A percentile compares a stretch with the other conserved stretches of the same genome.
These are phyloP conservation scores for Lepilemur septentrionalis DNA, from an alignment of 2,797 vertebrate species.

Conservation along the genomic window DNA sequence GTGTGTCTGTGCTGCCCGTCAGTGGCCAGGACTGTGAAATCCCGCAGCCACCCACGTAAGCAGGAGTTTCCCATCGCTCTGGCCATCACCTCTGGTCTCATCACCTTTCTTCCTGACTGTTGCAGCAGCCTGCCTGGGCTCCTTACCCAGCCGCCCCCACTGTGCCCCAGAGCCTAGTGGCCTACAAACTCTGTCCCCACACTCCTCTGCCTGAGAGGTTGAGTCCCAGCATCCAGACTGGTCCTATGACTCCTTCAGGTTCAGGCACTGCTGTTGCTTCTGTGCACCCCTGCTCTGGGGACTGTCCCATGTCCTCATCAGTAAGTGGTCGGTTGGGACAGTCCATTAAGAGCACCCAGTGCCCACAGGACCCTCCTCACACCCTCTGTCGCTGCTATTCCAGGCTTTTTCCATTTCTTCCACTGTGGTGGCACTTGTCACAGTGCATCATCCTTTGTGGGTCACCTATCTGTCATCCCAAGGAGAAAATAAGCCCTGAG, in stretches of 20 bases:
- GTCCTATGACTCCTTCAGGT: background rate
- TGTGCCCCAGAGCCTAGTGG: background rate
- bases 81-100: background rate
- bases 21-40: background rate
- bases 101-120: background rate
- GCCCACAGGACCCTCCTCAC: background rate
- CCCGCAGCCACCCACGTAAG: background rate
- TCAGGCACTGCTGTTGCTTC: background rate
- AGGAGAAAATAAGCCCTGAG: background rate
- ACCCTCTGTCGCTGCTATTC: background rate
- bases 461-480: background rate
- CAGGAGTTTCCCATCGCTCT: too few species aligned
- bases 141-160: background rate
- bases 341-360: too few species aligned
- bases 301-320: background rate
- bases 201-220: background rate
- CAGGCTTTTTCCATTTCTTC: background rate
- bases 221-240: background rate
- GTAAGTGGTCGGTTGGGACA: background rate
- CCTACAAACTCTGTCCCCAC: background rate
- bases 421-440: background rate
- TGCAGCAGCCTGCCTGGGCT: background rate
- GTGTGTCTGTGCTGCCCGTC: background rate
- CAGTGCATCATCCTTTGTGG: background rate
- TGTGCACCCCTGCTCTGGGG: accelerated